Evolutionary conservation across 1,140 invertebrate species (phyloP), one percentile per base, ranked within the genome.

Genomic region (Mycetomoellerius zeteki): DNA sequence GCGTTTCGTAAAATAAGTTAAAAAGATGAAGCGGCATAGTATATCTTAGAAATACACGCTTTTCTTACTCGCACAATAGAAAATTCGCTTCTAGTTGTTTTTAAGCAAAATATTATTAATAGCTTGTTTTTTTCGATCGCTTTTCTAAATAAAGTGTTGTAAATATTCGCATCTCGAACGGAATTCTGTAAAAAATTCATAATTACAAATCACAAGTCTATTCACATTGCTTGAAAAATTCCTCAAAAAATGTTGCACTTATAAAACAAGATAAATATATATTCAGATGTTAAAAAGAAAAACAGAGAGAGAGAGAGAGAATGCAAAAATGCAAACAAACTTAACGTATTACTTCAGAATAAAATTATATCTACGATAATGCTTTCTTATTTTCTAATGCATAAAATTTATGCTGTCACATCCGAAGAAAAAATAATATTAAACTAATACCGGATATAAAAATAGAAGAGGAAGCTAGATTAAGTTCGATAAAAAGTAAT

Each of bases 1-100:
- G 43, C 21, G 14, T 71, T 37, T 54, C 21, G 54, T 69, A 19
- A 71, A 81, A 81, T 62, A 69, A 81, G 76, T 7, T 47, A 37
- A 54, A 69, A 81, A 37, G 47, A 77, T 30, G 5, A 43, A 47
- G 30, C 58, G 21, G 56, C 33, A 16, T 19, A 62, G 37, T 76
- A 58, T 43, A 24, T 58, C 33, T 77, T 62, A 62, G 1, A 27
- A 58, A 62, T 47, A 27, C 12, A 33, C 14, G 21, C 62, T 27
- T 19, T 47, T 77, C 21, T 60, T 16, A 62, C 16, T 43, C 16
- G 33, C 27, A 16, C 33, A 27, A 62, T 60, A 27, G 21, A 24
- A 47, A 27, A 77, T 77, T n/a, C 71, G 16, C 16, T 43, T 60
- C 21, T 47, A 62, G 7, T 16, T 19, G 6, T 27, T 33, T 16